Base-by-base conservation (phyloP, 2,797 vertebrate genomes). In the Gallinago nigripennis region DNA sequence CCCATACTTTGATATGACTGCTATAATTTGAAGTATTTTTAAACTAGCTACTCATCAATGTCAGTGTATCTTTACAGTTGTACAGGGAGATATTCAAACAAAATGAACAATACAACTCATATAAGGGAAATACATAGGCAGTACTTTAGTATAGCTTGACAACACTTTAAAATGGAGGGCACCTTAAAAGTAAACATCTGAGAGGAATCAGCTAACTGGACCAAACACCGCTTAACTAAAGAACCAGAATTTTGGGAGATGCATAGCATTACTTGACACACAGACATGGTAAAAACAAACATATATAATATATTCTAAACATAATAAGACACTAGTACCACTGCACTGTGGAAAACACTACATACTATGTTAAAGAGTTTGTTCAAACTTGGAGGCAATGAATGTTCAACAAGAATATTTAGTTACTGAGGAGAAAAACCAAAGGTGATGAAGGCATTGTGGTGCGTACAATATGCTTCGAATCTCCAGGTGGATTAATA, bases 1-100 rank as follows among this genome's bases (percentile, higher is more conserved):
- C 2, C 6, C 28, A 15, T 33, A 35, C 13, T 60, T 77, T 54
- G 11, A n/a, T 50, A 43, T 7, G 35, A 58, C 31, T 0, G 1
- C n/a, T 68, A 3, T 31, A 72, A 68, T 13, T 54, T 31, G 9
- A 68, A 50, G 12, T 23, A 4, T 30, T 60, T 77, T 72, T 73
- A 60, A 80, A 65, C 16, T n/a, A 69, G 18, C 5, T 28, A 60
- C 13, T 85, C 17, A 8, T 33, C 4, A 77, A 10, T 43, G 24
- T 48, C n/a, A 37, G 15, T 8, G 2, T 46, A 30, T 41, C 46
- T 87, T 78, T n/a, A 78, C 53, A 50, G 27, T 16, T 51, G 12
- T 27, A 56, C 24, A 39, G 10, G n/a, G 25, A 82, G 9, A 48
- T 53, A 64, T 16, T 65, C 5, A 85, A 81, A 31, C 31, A 30